Percentiles rank a stretch among this genome's conserved stretches.
phyloP scores from a whole-genome alignment of 2,888 invertebrate species.

The Pollenia angustigena region DNA sequence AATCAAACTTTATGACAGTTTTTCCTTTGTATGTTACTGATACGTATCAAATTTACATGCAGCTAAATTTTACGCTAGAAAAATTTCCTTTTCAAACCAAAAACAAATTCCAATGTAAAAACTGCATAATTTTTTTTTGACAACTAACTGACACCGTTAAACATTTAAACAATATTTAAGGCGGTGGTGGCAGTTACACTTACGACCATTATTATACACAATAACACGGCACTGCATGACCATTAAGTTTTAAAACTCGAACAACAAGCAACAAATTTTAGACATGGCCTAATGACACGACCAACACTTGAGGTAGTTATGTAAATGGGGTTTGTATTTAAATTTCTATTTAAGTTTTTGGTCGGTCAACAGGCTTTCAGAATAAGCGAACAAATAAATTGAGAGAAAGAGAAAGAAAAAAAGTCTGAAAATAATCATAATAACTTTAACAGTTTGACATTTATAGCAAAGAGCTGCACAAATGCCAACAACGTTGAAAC shows the following conservation, averaged over 20 bases:
- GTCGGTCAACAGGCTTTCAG: constrained; percentile 48
- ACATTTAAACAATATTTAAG: constrained; percentile 45
- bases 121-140: constrained; percentile 60
- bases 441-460: constrained; percentile 70
- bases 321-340: not conserved
- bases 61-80: constrained; percentile 67
- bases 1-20: constrained; percentile 66
- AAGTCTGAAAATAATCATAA: constrained; percentile 68
- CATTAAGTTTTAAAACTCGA: constrained; percentile 58
- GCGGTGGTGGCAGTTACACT: constrained; percentile 24
- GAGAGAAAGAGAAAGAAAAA: constrained; percentile 1
- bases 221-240: constrained; percentile 38
- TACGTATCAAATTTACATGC: constrained; percentile 46
- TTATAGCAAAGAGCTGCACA: constrained; percentile 68
- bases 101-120: constrained; percentile 3
- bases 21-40: constrained; percentile 48
- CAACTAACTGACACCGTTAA: constrained; percentile 59
- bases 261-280: constrained; percentile 45
- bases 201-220: constrained; percentile 26
- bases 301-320: constrained; percentile 42
- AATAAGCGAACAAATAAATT: constrained; percentile 7
- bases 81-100: constrained; percentile 37
- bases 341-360: constrained; percentile 30
- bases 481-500: constrained; percentile 41
- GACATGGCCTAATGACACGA: constrained; percentile 58